A percentile compares a stretch with the other conserved stretches of the same genome.
Conservation (phyloP, 2,797 vertebrate genomes). For the Threskiornis aethiopicus region DNA sequence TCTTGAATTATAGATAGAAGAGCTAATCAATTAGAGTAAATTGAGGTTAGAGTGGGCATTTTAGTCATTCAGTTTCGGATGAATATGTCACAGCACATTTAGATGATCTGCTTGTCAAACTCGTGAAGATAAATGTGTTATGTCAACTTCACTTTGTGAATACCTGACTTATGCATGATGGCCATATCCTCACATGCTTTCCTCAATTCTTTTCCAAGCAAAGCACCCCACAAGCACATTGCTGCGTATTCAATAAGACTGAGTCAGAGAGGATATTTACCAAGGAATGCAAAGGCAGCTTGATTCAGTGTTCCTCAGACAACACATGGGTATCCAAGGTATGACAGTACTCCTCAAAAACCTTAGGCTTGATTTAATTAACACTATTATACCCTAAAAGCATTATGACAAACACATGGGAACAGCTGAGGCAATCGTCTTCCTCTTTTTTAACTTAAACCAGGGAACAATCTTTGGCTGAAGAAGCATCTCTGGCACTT, state of each 20-base stretch:
- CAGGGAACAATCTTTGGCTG: neutral
- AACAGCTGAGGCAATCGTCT: neutral
- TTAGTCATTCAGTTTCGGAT: neutral
- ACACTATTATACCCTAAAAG: neutral
- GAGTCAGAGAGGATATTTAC: neutral
- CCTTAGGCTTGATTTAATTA: neutral
- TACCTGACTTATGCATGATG: neutral
- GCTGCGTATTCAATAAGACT: neutral
- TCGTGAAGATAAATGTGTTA: neutral
- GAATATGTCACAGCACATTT: neutral
- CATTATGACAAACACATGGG: neutral
- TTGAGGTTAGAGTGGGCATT: constrained; percentile 1
- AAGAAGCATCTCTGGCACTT: neutral
- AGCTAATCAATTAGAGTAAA: constrained; percentile 10
- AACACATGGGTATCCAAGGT: neutral
- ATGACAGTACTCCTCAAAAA: neutral
- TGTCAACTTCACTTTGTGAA: neutral
- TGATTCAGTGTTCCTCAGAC: neutral
- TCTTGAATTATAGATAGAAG: neutral
- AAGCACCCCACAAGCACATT: neutral
- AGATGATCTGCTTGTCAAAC: neutral
- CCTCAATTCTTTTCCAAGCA: neutral
- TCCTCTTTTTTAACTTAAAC: neutral
- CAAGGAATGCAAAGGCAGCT: neutral
- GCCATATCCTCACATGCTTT: neutral